These are phyloP conservation scores for Ameiurus melas DNA, from an alignment of 2,113 vertebrate genomes.

Conservation along the genomic window DNA sequence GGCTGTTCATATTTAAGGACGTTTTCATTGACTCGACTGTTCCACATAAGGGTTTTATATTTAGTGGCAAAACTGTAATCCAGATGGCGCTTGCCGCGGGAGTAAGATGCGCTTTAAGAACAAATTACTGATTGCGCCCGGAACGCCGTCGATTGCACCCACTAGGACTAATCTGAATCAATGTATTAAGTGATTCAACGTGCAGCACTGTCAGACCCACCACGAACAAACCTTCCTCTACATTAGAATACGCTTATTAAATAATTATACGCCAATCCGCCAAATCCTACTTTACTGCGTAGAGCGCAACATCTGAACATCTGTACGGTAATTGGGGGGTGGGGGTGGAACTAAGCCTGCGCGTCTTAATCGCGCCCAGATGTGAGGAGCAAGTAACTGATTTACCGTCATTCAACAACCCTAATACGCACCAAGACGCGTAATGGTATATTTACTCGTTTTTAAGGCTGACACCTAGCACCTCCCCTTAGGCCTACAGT, in stretches of 20 bases:
- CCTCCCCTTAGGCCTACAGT: no score
- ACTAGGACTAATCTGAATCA: slow-evolving; percentile 68
- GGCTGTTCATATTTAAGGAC: slow-evolving; percentile 64
- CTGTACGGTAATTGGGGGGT: background rate
- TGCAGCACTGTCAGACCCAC: slow-evolving; percentile 48
- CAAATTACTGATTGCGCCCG: slow-evolving; percentile 65
- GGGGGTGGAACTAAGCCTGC: background rate
- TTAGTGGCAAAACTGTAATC: slow-evolving; percentile 51
- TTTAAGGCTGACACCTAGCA: slow-evolving; percentile 18
- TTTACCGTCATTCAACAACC: slow-evolving; percentile 46
- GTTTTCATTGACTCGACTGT: slow-evolving; percentile 59
- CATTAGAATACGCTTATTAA: slow-evolving; percentile 55
- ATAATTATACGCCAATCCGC: slow-evolving; percentile 48
- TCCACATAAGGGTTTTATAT: slow-evolving; percentile 67
- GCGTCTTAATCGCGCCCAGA: slow-evolving; percentile 63
- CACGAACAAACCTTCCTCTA: slow-evolving; percentile 54
- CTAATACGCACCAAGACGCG: slow-evolving; percentile 42
- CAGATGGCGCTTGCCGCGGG: slow-evolving; percentile 59
- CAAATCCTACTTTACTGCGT: slow-evolving; percentile 58
- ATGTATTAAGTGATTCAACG: slow-evolving; percentile 76
- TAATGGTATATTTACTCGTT: slow-evolving; percentile 49
- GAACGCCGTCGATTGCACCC: slow-evolving; percentile 62
- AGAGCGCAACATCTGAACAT: slow-evolving; percentile 40
- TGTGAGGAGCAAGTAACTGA: slow-evolving; percentile 68
- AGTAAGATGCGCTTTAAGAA: slow-evolving; percentile 66